A percentile compares a stretch with the other conserved stretches of the same genome.
Conservation (phyloP, 1,140 invertebrate genomes). For the Globodera rostochiensis region DNA sequence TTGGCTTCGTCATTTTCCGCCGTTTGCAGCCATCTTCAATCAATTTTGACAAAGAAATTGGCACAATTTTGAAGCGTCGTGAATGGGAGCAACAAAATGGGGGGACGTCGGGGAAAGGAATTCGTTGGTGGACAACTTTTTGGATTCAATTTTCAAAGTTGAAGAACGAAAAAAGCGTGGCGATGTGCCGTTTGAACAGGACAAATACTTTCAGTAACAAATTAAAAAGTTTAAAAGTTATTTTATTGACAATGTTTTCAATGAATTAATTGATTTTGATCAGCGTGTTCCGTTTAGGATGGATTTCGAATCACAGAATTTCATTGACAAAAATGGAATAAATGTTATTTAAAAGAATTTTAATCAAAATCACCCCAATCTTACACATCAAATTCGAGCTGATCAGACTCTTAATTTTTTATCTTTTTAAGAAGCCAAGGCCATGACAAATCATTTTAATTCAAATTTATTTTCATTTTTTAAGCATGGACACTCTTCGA, state of each 20-base stretch:
- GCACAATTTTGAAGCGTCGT: neutral
- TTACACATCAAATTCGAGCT: too few species aligned
- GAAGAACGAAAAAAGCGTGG: neutral
- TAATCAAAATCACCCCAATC: too few species aligned
- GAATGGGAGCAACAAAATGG: constrained; percentile 4
- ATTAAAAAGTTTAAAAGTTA: too few species aligned
- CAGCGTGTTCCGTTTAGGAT: too few species aligned
- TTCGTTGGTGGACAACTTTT: constrained; percentile 20
- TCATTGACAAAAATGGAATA: too few species aligned
- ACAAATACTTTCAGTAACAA: constrained; percentile 28
- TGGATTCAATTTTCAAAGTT: constrained; percentile 10
- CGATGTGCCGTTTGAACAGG: constrained; percentile 15
- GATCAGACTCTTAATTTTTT: too few species aligned
- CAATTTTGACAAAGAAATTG: constrained; percentile 17
- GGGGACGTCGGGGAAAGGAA: too few species aligned
- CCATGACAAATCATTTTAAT: too few species aligned
- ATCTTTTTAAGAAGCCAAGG: too few species aligned
- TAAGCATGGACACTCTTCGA: neutral
- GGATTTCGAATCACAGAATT: too few species aligned
- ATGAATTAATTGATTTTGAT: neutral
- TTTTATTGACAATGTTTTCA: neutral
- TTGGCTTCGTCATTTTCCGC: constrained; percentile 23
- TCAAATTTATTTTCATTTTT: neutral
- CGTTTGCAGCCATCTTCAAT: neutral
- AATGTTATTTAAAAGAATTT: too few species aligned